These are phyloP conservation scores for Aphyosemion australe DNA, from an alignment of 2,113 vertebrate genomes.

Conservation along the genomic window DNA sequence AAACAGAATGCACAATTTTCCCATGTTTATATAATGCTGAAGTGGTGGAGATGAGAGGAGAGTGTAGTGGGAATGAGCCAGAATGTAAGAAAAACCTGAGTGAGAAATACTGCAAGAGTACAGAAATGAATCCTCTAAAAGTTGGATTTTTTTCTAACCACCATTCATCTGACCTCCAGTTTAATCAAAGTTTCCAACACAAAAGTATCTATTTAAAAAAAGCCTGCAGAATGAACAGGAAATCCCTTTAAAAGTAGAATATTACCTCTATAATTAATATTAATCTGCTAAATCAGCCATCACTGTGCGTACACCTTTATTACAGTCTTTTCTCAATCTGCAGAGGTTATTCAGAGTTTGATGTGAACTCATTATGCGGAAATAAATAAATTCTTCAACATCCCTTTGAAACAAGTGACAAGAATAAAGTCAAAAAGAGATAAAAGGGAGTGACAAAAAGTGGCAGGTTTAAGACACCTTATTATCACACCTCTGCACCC, in stretches of 20 bases:
- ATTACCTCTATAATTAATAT: neutral
- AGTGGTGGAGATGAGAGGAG: neutral
- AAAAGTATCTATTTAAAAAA: neutral
- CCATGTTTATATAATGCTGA: neutral
- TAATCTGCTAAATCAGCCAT: neutral
- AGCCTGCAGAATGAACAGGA: no score
- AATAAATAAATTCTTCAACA: neutral
- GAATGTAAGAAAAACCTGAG: no score
- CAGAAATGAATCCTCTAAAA: no score
- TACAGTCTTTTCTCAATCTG: neutral
- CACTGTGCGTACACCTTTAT: neutral
- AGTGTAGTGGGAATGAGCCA: no score
- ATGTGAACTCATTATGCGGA: neutral
- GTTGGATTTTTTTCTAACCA: no score
- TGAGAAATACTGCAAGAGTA: no score
- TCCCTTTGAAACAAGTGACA: slow-evolving; percentile 5
- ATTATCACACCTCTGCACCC: slow-evolving; percentile 36
- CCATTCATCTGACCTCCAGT: neutral
- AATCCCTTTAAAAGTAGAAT: neutral
- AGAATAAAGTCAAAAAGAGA: slow-evolving; percentile 3
- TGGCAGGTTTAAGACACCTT: slow-evolving; percentile 48
- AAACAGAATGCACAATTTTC: neutral
- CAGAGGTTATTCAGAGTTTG: neutral
- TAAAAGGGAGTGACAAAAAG: slow-evolving; percentile 22
- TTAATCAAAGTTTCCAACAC: neutral